phyloP scores from a whole-genome alignment of 2,797 vertebrate genomes.

The Oreortyx pictus region DNA sequence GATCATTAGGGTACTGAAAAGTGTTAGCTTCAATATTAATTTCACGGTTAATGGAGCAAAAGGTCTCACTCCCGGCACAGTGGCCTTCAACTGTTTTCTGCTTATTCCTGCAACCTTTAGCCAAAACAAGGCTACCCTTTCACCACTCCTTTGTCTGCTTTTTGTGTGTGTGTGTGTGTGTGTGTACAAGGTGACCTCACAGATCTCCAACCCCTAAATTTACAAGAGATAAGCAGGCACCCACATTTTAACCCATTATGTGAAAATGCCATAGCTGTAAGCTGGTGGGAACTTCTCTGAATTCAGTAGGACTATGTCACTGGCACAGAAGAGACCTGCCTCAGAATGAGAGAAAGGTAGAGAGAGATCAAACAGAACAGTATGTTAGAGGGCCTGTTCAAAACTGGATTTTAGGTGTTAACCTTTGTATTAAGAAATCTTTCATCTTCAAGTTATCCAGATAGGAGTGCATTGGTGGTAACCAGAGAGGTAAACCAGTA shows the following conservation, averaged over 20 bases:
- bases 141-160: background rate
- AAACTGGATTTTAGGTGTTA: background rate
- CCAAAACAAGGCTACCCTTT: background rate
- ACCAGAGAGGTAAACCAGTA: background rate
- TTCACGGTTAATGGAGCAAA: background rate
- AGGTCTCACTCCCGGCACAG: background rate
- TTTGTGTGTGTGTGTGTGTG: too few species aligned
- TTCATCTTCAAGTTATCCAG: background rate
- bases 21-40: background rate
- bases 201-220: background rate
- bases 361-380: rapidly evolving
- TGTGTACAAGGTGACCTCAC: background rate
- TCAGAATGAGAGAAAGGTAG: background rate
- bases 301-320: background rate
- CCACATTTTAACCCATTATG: background rate
- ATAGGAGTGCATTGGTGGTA: background rate
- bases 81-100: background rate
- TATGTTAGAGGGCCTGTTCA: background rate
- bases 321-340: background rate
- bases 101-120: background rate
- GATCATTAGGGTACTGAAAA: background rate
- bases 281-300: background rate
- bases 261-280: background rate
- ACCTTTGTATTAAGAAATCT: background rate
- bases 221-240: background rate